These are phyloP conservation scores for Netelia melanura DNA, from an alignment of 2,888 invertebrate genomes.

Conservation along the genomic window DNA sequence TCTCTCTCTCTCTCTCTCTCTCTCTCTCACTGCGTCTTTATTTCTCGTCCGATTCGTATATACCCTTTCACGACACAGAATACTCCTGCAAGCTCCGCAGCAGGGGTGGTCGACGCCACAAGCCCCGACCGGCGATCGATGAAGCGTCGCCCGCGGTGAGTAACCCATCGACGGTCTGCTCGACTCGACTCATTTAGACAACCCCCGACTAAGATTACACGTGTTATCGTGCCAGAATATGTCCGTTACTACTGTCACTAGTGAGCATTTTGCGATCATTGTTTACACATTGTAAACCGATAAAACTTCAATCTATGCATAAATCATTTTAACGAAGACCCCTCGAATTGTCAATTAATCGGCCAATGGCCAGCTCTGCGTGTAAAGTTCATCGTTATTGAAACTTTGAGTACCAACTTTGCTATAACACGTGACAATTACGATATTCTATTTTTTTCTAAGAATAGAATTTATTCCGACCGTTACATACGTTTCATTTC, in stretches of 20 bases:
- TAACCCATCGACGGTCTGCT: constrained; percentile 79
- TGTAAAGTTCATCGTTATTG: no score
- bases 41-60: constrained; percentile 57
- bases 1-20: constrained; percentile 45
- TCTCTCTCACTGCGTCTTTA: constrained; percentile 45
- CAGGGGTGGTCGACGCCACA: constrained; percentile 74
- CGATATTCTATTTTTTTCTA: no score
- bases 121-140: constrained; percentile 80
- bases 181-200: constrained; percentile 51
- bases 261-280: not conserved
- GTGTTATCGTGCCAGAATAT: constrained; percentile 14
- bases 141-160: constrained; percentile 83
- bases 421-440: no score
- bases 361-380: no score
- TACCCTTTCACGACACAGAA: constrained; percentile 72
- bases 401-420: no score
- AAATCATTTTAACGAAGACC: no score
- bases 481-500: not conserved
- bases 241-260: not conserved
- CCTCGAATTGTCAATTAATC: no score
- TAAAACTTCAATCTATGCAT: no score
- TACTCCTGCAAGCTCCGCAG: constrained; percentile 72
- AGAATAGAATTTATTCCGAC: no score
- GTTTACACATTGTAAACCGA: not conserved
- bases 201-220: constrained; percentile 26